These are phyloP conservation scores for Oikopleura albicans DNA, from an alignment of 23 tunicate genomes.

Conservation along the genomic window DNA sequence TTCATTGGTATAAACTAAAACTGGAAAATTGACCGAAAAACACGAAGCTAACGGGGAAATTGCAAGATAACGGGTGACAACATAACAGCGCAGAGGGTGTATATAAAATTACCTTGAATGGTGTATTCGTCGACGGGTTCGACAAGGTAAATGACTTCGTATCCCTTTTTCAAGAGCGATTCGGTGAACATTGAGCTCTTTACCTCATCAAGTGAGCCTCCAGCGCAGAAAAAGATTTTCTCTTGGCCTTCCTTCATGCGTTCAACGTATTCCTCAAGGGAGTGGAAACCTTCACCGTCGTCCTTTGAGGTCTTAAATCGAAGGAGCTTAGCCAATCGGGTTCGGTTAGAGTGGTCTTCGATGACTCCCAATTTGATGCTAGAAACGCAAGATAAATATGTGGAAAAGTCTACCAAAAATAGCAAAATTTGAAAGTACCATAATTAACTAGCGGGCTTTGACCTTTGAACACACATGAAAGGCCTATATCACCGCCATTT, in stretches of 20 bases:
- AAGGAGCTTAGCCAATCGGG: constrained; percentile 73
- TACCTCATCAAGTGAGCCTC: constrained; percentile 67
- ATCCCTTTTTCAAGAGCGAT: constrained; percentile 70
- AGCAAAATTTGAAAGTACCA: too few relatives aligned
- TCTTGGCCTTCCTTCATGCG: constrained; percentile 98
- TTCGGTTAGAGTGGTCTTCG: constrained; percentile 95
- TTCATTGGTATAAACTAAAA: too few relatives aligned
- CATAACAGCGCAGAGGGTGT: too few relatives aligned
- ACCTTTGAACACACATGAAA: too few relatives aligned
- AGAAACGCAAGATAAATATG: not conserved
- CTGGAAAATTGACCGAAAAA: too few relatives aligned
- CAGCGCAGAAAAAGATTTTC: constrained; percentile 92
- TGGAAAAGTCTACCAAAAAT: too few relatives aligned
- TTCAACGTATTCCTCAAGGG: constrained; percentile 64
- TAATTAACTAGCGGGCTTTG: too few relatives aligned
- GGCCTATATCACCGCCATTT: too few relatives aligned
- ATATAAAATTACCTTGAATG: too few relatives aligned
- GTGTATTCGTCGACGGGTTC: constrained; percentile 99
- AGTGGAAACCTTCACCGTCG: constrained; percentile 33
- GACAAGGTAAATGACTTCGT: constrained; percentile 62
- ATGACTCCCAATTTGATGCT: constrained; percentile 89
- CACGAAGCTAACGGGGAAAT: too few relatives aligned
- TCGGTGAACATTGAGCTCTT: constrained; percentile 81
- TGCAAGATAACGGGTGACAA: too few relatives aligned
- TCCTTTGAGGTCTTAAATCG: constrained; percentile 67